phyloP scores from a whole-genome alignment of 2,888 invertebrate species.

The Pristionchus mayeri region DNA sequence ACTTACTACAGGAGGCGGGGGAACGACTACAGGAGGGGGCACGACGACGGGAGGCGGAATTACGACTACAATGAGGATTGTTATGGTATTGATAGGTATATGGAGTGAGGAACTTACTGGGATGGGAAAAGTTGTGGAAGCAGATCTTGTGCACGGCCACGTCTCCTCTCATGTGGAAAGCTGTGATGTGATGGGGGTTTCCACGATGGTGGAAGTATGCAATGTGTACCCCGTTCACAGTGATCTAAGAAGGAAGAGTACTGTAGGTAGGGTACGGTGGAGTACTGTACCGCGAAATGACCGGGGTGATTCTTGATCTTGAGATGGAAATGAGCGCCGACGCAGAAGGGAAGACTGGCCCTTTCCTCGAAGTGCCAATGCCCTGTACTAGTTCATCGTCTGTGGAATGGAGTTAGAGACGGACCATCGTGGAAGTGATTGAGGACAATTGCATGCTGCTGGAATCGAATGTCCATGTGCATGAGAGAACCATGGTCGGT shows the following conservation, averaged over 20 bases:
- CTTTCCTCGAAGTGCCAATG: slow-evolving; percentile 41
- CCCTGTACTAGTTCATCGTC: not conserved
- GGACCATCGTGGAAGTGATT: slow-evolving; percentile 41
- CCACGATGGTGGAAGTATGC: slow-evolving; percentile 50
- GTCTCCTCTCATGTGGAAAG: slow-evolving; percentile 49
- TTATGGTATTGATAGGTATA: not conserved
- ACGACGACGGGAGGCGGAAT: not conserved
- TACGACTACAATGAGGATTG: not conserved
- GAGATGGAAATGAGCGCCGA: slow-evolving; percentile 48
- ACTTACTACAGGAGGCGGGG: slow-evolving; percentile 8
- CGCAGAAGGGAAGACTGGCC: slow-evolving; percentile 3
- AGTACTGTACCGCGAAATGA: slow-evolving; percentile 26
- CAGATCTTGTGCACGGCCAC: slow-evolving; percentile 42
- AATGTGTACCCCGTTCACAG: slow-evolving; percentile 41
- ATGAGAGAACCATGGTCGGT: slow-evolving; percentile 28
- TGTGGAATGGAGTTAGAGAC: not conserved
- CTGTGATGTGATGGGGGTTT: slow-evolving; percentile 42
- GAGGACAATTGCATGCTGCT: slow-evolving; percentile 25
- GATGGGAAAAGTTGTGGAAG: slow-evolving; percentile 52
- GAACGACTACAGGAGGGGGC: not conserved
- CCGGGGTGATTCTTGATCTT: slow-evolving; percentile 50
- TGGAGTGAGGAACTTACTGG: not conserved
- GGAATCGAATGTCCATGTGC: slow-evolving; percentile 48
- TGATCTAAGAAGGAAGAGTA: not conserved
- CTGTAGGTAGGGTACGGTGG: not conserved